These are phyloP conservation scores for Lathronympha strigana DNA, from an alignment of 2,888 invertebrate genomes.

Conservation along the genomic window DNA sequence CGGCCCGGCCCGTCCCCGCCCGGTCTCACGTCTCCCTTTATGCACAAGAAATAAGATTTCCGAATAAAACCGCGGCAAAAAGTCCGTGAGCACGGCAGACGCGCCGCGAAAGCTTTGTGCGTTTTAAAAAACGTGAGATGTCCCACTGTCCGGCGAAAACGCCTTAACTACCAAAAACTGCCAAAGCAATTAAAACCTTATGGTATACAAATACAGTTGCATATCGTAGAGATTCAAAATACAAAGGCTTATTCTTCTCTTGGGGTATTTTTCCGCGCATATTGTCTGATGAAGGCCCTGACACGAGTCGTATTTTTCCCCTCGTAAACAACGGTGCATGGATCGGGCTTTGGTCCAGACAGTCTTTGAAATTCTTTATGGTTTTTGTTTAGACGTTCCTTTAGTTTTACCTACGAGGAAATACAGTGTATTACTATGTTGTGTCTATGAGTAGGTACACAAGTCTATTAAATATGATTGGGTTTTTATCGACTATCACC, in stretches of 20 bases:
- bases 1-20: too few species aligned
- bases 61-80: constrained; percentile 25
- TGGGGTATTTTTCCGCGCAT: constrained; percentile 29
- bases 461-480: too few species aligned
- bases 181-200: constrained; percentile 3
- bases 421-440: neutral
- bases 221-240: neutral
- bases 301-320: constrained; percentile 34
- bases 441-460: neutral
- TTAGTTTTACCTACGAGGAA: neutral
- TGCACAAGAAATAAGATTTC: constrained; percentile 10
- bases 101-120: constrained; percentile 28
- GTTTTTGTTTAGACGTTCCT: constrained; percentile 6
- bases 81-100: constrained; percentile 18
- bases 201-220: neutral
- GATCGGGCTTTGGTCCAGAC: constrained; percentile 21
- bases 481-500: too few species aligned
- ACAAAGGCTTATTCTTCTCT: constrained; percentile 5
- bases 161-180: neutral
- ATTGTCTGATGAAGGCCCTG: constrained; percentile 34
- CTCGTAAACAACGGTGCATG: constrained; percentile 22
- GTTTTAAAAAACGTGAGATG: constrained; percentile 30
- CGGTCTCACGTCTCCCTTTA: too few species aligned
- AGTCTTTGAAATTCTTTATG: constrained; percentile 26
- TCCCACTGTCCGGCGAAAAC: neutral